phyloP scores from a whole-genome alignment of 2,113 vertebrate genomes.

The Chamaea fasciata region DNA sequence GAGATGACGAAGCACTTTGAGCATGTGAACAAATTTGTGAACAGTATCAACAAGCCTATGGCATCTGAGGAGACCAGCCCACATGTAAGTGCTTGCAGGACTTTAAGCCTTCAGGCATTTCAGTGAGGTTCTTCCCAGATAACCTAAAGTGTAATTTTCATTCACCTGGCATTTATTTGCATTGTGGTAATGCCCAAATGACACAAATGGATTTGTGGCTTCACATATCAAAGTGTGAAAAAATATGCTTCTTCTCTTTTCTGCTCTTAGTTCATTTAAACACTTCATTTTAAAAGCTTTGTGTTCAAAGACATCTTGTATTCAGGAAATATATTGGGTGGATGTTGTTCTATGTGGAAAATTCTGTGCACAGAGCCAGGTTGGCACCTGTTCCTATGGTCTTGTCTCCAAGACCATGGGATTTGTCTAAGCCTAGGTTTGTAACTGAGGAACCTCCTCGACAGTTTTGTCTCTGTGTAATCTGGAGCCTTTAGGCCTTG shows the following conservation, averaged over 20 bases:
- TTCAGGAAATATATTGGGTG: neutral
- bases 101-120: neutral
- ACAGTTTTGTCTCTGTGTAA: neutral
- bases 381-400: neutral
- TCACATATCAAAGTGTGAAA: neutral
- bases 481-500: neutral
- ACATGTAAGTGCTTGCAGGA: slow-evolving; percentile 48
- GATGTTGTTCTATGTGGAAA: neutral
- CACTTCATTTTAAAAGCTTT: neutral
- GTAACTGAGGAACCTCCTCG: neutral
- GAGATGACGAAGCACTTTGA: slow-evolving; percentile 98
- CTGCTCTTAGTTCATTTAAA: neutral
- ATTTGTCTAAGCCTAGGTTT: neutral
- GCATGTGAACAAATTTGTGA: slow-evolving; percentile 96
- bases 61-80: slow-evolving; percentile 81
- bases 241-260: neutral
- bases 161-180: neutral
- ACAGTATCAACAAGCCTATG: slow-evolving; percentile 94
- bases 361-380: neutral
- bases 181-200: neutral
- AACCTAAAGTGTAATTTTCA: neutral
- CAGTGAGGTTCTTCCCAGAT: neutral
- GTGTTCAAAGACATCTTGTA: neutral
- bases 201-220: neutral
- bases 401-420: neutral